Percentiles rank a stretch among this genome's conserved stretches.
Evolutionary conservation across 2,888 invertebrate genomes (phyloP).

Genomic region (Pseudococcus jackbeardsleyi): DNA sequence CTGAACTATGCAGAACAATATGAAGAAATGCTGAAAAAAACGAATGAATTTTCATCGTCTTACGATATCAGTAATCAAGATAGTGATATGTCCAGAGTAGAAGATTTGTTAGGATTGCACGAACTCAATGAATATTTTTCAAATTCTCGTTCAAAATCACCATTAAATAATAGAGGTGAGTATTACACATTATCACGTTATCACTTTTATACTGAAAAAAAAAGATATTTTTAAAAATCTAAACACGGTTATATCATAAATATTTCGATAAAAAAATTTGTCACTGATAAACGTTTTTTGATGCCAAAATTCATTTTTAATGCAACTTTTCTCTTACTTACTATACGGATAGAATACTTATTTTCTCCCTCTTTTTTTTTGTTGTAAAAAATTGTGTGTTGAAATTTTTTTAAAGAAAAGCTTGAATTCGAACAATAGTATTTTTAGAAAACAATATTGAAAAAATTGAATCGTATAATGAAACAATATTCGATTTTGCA

Average conservation of each 20-base stretch:
- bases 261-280: no score
- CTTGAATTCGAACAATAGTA: background rate
- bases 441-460: background rate
- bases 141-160: constrained; percentile 5
- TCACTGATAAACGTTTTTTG: no score
- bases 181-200: background rate
- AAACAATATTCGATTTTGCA: background rate
- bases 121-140: constrained; percentile 24
- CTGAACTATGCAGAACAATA: background rate
- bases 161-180: background rate
- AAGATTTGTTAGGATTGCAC: background rate
- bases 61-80: background rate
- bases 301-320: no score
- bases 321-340: no score
- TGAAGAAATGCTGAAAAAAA: background rate
- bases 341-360: no score
- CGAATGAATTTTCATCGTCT: background rate
- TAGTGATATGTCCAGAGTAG: background rate
- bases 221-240: no score
- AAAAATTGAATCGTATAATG: background rate
- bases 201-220: no score
- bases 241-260: no score
- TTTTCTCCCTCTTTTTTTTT: background rate
- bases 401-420: background rate
- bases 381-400: background rate